Percentiles rank a stretch among this genome's conserved stretches.
These are phyloP conservation scores for Odontothrips loti DNA, from an alignment of 2,888 invertebrate genomes.

Conservation along the genomic window DNA sequence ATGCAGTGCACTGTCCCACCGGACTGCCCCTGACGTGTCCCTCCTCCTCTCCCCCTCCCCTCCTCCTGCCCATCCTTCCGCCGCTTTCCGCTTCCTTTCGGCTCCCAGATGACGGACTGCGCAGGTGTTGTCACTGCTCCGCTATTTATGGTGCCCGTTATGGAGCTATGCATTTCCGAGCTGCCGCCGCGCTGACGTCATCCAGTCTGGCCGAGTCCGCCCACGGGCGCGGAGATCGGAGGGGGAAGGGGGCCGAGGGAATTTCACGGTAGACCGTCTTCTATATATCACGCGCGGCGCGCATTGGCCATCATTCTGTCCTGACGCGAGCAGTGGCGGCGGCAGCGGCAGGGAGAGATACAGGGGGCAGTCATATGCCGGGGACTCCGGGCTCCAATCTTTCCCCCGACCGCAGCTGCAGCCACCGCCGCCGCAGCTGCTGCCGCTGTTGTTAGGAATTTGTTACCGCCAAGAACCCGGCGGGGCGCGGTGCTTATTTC, in stretches of 20 bases:
- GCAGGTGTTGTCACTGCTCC: too few relatives aligned
- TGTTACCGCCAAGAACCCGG: not conserved
- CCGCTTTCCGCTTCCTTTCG: too few relatives aligned
- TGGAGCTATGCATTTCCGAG: too few relatives aligned
- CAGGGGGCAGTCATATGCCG: not conserved
- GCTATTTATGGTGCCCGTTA: too few relatives aligned
- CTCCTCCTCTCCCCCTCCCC: too few relatives aligned
- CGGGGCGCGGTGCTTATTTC: not conserved
- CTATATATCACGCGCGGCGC: conserved; percentile 28
- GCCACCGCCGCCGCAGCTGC: not conserved
- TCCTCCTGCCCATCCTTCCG: too few relatives aligned
- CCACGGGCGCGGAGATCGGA: not conserved
- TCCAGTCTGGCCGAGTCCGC: too few relatives aligned
- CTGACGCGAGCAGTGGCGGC: not conserved
- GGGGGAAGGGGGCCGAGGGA: conserved; percentile 35
- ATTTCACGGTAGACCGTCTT: conserved; percentile 42
- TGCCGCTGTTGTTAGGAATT: not conserved
- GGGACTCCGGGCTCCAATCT: not conserved
- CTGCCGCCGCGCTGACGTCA: too few relatives aligned
- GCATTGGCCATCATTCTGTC: conserved; percentile 2
- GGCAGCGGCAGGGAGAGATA: not conserved
- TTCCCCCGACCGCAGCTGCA: not conserved
- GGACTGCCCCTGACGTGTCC: too few relatives aligned
- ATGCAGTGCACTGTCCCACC: too few relatives aligned
- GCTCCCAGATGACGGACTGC: too few relatives aligned